Evolutionary conservation across 1,140 invertebrate species (phyloP).

Genomic region (Pachypsylla venusta): DNA sequence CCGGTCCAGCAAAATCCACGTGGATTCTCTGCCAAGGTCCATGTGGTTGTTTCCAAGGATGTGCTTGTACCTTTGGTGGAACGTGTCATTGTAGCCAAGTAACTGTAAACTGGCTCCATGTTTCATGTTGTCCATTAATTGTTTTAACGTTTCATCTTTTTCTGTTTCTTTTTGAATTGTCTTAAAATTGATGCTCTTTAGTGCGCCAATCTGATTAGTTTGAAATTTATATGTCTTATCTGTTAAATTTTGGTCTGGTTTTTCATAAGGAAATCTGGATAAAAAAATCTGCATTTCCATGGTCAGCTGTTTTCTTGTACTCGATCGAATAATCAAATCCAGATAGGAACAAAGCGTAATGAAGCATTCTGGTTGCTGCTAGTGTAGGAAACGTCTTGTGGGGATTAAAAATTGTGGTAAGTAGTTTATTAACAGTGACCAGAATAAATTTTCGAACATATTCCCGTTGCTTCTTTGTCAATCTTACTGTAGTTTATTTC

Average conservation of each 20-base stretch:
- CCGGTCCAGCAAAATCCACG: too few species aligned
- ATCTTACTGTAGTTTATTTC: too few species aligned
- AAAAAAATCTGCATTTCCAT: slow-evolving; percentile 26
- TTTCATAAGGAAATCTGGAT: slow-evolving; percentile 20
- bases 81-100: too few species aligned
- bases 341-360: slow-evolving; percentile 28
- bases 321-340: slow-evolving; percentile 29
- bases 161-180: slow-evolving; percentile 8
- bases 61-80: too few species aligned
- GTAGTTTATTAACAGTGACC: too few species aligned
- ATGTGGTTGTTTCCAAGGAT: too few species aligned
- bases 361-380: slow-evolving; percentile 25
- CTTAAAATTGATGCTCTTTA: background rate
- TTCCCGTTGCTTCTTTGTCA: too few species aligned
- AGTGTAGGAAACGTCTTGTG: slow-evolving; percentile 25
- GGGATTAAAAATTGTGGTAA: slow-evolving; percentile 31
- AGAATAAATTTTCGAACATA: too few species aligned
- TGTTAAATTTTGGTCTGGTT: background rate
- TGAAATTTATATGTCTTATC: slow-evolving; percentile 12
- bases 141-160: slow-evolving; percentile 10
- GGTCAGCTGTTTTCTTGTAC: slow-evolving; percentile 22
- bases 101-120: too few species aligned
- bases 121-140: too few species aligned
- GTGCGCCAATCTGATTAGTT: slow-evolving; percentile 9
- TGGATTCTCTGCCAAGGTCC: too few species aligned